Conservation (phyloP, 1,140 invertebrate species). For the Pogonognathellus flavescens region DNA sequence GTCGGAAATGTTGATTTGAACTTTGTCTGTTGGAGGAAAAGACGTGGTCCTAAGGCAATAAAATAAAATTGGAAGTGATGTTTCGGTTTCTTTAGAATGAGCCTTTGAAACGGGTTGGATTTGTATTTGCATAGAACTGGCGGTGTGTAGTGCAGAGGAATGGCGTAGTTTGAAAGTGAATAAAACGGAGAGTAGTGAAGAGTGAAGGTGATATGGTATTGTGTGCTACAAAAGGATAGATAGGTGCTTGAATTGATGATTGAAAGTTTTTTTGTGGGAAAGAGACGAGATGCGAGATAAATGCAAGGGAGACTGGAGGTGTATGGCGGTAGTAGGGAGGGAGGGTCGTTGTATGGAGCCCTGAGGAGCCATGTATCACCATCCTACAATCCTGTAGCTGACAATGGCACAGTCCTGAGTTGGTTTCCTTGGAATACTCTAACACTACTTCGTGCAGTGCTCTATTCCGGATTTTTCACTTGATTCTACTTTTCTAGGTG, state of each 20-base stretch:
- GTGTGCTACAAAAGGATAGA: slow-evolving; percentile 18
- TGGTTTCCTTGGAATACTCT: background rate
- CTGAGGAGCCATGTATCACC: slow-evolving; percentile 64
- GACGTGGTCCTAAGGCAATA: background rate
- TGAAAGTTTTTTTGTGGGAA: slow-evolving; percentile 52
- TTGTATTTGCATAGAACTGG: slow-evolving; percentile 27
- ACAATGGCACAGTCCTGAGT: slow-evolving; percentile 53
- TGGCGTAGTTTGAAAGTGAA: background rate
- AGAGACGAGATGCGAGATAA: slow-evolving; percentile 24
- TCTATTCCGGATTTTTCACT: slow-evolving; percentile 53
- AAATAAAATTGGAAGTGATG: slow-evolving; percentile 46
- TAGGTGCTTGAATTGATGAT: slow-evolving; percentile 53
- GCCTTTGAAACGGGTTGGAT: slow-evolving; percentile 20
- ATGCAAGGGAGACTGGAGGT: slow-evolving; percentile 38
- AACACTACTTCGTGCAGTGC: background rate
- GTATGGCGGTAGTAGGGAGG: slow-evolving; percentile 34
- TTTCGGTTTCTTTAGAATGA: slow-evolving; percentile 40
- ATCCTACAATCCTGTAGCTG: slow-evolving; percentile 62
- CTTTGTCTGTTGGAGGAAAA: slow-evolving; percentile 13
- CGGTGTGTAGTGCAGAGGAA: background rate
- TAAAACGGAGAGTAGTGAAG: background rate
- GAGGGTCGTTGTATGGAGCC: slow-evolving; percentile 50
- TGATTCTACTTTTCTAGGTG: slow-evolving; percentile 51
- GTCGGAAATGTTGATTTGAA: slow-evolving; percentile 29
- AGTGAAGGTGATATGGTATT: slow-evolving; percentile 41